Percentiles rank a stretch among this genome's conserved stretches.
Conservation (phyloP, 2,888 invertebrate species). For the Galeruca laticollis region DNA sequence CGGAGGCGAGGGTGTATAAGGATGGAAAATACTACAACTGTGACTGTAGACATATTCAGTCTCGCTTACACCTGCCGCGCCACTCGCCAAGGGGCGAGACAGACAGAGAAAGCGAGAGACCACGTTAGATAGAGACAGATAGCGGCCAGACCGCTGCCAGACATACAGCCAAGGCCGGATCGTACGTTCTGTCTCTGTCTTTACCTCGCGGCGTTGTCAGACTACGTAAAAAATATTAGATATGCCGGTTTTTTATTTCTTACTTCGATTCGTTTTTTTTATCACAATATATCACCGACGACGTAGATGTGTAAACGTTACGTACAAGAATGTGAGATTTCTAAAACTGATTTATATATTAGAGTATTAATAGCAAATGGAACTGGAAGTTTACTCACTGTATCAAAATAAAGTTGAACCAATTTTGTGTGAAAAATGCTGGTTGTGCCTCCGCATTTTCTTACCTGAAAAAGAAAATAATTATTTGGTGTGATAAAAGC, state of each 20-base stretch:
- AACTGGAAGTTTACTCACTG: neutral
- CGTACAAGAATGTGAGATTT: no score
- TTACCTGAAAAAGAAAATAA: neutral
- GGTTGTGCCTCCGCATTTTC: neutral
- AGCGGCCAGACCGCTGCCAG: constrained; percentile 58
- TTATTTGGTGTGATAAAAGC: no score
- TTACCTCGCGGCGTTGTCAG: constrained; percentile 13
- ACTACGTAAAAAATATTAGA: constrained; percentile 14
- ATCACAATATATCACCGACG: neutral
- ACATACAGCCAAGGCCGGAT: constrained; percentile 57
- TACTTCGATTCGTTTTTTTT: no score
- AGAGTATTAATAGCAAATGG: neutral
- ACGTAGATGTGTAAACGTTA: neutral
- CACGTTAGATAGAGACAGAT: constrained; percentile 21
- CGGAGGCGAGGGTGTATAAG: constrained; percentile 16
- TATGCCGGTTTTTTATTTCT: neutral
- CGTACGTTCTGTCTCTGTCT: constrained; percentile 38
- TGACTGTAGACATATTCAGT: constrained; percentile 36
- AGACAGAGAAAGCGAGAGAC: constrained; percentile 26
- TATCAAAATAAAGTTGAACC: neutral
- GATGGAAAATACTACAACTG: constrained; percentile 22
- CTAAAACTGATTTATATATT: neutral
- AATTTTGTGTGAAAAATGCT: neutral
- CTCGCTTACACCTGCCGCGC: constrained; percentile 35
- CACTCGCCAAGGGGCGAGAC: constrained; percentile 39